Evolutionary conservation across 2,113 vertebrate species (phyloP).

Genomic region (Mus pahari): DNA sequence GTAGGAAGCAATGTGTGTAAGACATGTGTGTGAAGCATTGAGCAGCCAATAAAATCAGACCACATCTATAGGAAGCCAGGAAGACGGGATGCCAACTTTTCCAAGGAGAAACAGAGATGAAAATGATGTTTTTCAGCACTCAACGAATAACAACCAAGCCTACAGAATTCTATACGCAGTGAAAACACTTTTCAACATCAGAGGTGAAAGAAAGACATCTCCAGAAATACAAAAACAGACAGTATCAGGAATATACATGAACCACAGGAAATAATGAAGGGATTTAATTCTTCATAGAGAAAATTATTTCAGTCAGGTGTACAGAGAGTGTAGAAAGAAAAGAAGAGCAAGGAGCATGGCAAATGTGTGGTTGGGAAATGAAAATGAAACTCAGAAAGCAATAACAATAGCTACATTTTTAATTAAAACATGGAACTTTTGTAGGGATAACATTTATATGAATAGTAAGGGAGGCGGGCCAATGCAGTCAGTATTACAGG

Average conservation of each 20-base stretch:
- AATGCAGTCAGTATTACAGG: background rate
- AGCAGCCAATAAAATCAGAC: background rate
- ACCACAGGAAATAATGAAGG: background rate
- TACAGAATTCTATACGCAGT: background rate
- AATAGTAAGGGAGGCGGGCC: background rate
- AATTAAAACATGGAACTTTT: background rate
- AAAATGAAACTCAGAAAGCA: background rate
- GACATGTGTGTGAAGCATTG: background rate
- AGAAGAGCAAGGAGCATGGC: background rate
- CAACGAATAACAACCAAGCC: background rate
- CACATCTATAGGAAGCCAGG: background rate
- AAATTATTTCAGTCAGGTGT: background rate
- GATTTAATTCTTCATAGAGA: conserved; percentile 7
- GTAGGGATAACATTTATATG: background rate
- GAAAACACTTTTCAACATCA: background rate
- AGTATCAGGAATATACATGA: background rate
- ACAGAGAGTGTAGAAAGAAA: background rate
- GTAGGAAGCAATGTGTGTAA: background rate
- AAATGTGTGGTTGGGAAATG: background rate
- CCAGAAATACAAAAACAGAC: background rate
- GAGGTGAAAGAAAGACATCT: background rate
- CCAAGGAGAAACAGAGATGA: background rate
- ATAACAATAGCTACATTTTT: background rate
- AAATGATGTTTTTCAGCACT: background rate
- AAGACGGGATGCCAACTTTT: background rate